These are phyloP conservation scores for Pongo abelii DNA, from an alignment of 2,113 vertebrate species.

Conservation along the genomic window DNA sequence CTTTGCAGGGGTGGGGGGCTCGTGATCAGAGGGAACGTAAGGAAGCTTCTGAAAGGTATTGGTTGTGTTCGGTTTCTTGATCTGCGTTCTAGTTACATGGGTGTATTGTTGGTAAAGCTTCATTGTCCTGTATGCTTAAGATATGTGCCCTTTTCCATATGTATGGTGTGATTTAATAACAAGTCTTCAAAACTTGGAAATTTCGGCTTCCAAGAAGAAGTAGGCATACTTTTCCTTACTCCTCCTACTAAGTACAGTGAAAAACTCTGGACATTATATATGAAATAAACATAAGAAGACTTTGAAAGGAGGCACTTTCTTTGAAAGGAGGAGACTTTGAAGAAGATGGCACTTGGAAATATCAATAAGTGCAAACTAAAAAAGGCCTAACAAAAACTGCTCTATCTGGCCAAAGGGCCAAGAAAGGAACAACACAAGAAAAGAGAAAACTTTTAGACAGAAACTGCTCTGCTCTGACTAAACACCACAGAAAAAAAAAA, in stretches of 20 bases:
- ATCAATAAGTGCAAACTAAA: not conserved
- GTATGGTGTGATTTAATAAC: not conserved
- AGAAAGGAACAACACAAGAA: not conserved
- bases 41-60: not conserved
- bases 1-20: not conserved
- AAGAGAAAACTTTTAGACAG: not conserved
- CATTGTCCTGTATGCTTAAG: not conserved
- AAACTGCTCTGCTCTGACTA: not conserved
- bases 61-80: constrained; percentile 5
- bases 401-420: not conserved
- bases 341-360: not conserved
- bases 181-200: not conserved
- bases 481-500: not conserved
- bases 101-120: not conserved
- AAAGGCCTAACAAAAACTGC: not conserved
- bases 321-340: not conserved
- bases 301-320: not conserved
- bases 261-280: not conserved
- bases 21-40: not conserved
- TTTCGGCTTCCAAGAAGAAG: constrained; percentile 7
- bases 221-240: not conserved
- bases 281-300: not conserved
- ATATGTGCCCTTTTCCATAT: not conserved
- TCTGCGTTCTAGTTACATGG: not conserved
- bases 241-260: not conserved